These are phyloP conservation scores for Siniperca obscura DNA, from an alignment of 2,797 vertebrate species.

Conservation along the genomic window DNA sequence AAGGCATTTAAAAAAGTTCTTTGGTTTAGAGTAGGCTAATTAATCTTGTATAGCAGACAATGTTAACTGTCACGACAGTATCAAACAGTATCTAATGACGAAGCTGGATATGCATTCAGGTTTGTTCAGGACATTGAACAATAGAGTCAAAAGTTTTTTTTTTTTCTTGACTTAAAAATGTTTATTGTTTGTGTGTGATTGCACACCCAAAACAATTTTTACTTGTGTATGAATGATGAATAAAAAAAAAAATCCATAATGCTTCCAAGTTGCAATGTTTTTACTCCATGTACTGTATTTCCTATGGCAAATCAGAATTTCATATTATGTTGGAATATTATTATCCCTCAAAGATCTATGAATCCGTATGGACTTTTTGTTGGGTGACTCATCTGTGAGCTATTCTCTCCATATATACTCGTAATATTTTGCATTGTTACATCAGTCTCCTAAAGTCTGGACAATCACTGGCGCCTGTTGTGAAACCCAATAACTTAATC, in stretches of 20 bases:
- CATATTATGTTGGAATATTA: neutral
- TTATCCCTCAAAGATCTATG: neutral
- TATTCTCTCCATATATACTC: constrained; percentile 34
- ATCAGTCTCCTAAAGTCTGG: constrained; percentile 52
- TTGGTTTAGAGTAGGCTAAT: constrained; percentile 19
- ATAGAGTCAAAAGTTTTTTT: constrained; percentile 3
- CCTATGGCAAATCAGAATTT: neutral
- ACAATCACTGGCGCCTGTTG: constrained; percentile 78
- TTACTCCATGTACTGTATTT: constrained; percentile 4
- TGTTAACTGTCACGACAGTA: constrained; percentile 17
- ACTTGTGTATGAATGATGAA: constrained; percentile 60
- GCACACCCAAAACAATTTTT: constrained; percentile 50
- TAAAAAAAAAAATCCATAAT: constrained; percentile 57
- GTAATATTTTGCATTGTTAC: constrained; percentile 43
- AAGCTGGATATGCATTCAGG: constrained; percentile 17
- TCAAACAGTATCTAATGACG: constrained; percentile 11
- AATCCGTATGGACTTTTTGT: neutral
- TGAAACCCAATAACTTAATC: constrained; percentile 82
- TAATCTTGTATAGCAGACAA: constrained; percentile 28
- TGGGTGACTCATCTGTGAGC: constrained; percentile 40
- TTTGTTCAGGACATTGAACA: constrained; percentile 26
- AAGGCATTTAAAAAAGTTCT: constrained; percentile 28
- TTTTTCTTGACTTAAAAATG: constrained; percentile 6
- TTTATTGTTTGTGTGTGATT: constrained; percentile 36
- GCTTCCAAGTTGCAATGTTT: constrained; percentile 10